Conservation (phyloP, 2,888 invertebrate species). For the Caenorhabditis doughertyi region DNA sequence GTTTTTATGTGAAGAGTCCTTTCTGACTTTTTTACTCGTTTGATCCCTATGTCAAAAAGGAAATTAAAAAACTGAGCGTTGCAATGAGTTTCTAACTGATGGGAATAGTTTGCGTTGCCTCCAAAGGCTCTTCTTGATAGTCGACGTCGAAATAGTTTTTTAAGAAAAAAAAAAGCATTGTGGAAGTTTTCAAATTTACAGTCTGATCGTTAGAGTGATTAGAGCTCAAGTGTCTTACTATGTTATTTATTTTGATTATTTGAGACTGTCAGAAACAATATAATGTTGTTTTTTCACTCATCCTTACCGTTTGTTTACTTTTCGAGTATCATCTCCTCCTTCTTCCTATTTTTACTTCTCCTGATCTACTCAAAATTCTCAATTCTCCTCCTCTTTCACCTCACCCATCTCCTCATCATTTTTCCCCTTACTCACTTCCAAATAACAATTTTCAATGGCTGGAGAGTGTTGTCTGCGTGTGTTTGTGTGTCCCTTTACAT, state of each 20-base stretch:
- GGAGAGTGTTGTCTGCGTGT: slow-evolving; percentile 3
- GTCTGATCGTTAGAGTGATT: no score
- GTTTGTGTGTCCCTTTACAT: slow-evolving; percentile 32
- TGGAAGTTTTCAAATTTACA: no score
- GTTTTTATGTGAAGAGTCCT: neutral
- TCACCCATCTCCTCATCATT: neutral
- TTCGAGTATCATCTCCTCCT: neutral
- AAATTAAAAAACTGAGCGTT: neutral
- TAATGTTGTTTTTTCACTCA: neutral
- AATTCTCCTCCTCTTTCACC: neutral
- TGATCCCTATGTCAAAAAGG: neutral
- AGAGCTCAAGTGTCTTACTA: no score
- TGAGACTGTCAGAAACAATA: no score
- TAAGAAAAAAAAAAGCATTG: no score
- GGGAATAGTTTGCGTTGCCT: no score
- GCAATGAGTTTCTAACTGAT: no score
- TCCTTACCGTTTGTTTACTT: neutral
- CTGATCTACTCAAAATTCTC: neutral
- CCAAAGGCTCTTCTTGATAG: no score
- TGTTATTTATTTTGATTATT: no score
- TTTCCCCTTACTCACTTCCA: slow-evolving; percentile 20
- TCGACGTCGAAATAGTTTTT: no score
- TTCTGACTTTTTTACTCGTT: neutral
- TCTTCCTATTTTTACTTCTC: neutral
- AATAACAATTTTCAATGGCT: slow-evolving; percentile 38